Evolutionary conservation across 2,113 vertebrate genomes (phyloP).

Genomic region (Sialia sialis): DNA sequence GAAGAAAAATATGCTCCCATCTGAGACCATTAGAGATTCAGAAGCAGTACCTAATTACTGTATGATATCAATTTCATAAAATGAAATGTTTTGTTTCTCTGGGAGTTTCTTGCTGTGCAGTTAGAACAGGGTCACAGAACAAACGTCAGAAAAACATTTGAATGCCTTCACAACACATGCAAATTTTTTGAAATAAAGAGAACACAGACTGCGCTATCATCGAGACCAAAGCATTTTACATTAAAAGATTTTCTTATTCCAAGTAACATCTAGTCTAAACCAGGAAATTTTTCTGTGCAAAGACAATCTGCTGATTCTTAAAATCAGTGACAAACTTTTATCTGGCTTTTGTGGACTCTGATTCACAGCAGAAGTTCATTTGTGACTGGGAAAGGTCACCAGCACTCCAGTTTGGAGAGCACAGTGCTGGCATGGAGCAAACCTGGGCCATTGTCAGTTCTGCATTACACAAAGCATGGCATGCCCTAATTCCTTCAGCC

Average conservation of each 20-base stretch:
- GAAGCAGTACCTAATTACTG: background rate
- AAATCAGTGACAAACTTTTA: background rate
- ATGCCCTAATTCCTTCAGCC: background rate
- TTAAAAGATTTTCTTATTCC: background rate
- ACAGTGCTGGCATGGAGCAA: background rate
- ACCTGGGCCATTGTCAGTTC: rapidly evolving
- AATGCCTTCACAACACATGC: background rate
- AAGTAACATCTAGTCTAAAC: background rate
- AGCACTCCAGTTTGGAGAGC: background rate
- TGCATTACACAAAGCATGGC: background rate
- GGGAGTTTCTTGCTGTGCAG: background rate
- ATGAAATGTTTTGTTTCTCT: background rate
- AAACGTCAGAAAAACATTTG: background rate
- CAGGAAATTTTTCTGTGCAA: background rate
- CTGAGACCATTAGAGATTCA: background rate
- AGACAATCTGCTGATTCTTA: background rate
- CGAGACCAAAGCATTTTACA: background rate
- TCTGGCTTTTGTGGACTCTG: background rate
- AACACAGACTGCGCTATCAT: background rate
- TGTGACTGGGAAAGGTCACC: background rate
- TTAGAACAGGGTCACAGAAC: background rate
- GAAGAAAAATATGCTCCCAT: background rate
- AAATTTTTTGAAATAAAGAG: background rate
- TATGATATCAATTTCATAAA: background rate
- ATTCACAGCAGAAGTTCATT: background rate